phyloP scores from a whole-genome alignment of 1,140 invertebrate species.

The Atta cephalotes region DNA sequence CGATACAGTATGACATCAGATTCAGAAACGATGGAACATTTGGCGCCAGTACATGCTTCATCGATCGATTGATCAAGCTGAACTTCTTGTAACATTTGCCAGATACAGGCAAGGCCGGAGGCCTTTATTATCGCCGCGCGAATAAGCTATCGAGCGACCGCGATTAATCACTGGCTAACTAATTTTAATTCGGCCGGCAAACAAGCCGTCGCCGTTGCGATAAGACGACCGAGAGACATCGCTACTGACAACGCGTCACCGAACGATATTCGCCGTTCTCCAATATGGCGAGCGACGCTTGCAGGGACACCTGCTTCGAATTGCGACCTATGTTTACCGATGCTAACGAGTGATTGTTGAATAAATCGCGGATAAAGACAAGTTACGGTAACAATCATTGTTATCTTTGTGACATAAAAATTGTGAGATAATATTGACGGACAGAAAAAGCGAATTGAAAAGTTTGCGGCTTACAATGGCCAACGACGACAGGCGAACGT shows the following conservation, averaged over 20 bases:
- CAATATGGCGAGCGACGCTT: conserved; percentile 54
- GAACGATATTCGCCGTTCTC: conserved; percentile 16
- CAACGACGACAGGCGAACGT: conserved; percentile 29
- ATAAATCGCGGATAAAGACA: not conserved
- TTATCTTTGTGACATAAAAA: not conserved
- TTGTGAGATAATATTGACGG: not conserved
- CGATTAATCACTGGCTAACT: conserved; percentile 71
- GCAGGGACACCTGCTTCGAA: conserved; percentile 21
- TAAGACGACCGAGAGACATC: conserved; percentile 28
- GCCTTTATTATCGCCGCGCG: conserved; percentile 62
- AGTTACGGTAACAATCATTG: not conserved
- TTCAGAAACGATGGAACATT: not conserved
- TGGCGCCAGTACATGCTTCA: not conserved
- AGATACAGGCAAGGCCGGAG: conserved; percentile 35
- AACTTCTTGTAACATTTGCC: not conserved
- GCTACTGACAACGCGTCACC: not conserved
- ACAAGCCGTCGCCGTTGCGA: conserved; percentile 56
- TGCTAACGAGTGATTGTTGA: not conserved
- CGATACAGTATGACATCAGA: not conserved
- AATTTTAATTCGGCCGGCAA: conserved; percentile 78
- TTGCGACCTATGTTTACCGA: not conserved
- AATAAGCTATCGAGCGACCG: conserved; percentile 59
- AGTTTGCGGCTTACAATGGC: not conserved
- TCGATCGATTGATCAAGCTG: not conserved
- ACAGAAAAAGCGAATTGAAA: not conserved